These are phyloP conservation scores for Ormyrus nitidulus DNA, from an alignment of 2,888 invertebrate genomes.

Conservation along the genomic window DNA sequence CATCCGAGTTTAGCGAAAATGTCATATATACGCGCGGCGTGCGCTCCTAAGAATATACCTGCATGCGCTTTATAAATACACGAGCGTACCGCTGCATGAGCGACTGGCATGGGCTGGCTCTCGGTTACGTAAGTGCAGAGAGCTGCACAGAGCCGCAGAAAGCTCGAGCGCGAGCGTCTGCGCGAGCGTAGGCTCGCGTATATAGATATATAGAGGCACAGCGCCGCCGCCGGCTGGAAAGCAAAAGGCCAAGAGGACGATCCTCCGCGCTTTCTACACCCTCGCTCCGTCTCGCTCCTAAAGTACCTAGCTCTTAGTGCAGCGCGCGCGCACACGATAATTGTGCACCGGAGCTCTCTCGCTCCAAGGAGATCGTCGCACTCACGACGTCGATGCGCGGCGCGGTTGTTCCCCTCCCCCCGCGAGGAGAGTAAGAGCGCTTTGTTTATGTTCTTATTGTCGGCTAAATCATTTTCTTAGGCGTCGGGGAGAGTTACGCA, in stretches of 20 bases:
- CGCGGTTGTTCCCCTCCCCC: not conserved
- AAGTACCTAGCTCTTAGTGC: not conserved
- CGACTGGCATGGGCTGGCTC: not conserved
- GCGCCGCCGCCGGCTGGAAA: slow-evolving; percentile 63
- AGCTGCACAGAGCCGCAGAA: not conserved
- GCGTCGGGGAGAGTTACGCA: slow-evolving; percentile 23
- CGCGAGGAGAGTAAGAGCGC: not conserved
- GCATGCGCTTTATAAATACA: slow-evolving; percentile 1
- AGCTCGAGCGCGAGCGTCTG: not conserved
- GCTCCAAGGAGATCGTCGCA: slow-evolving; percentile 22
- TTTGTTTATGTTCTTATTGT: slow-evolving; percentile 56
- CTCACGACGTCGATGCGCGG: slow-evolving; percentile 6
- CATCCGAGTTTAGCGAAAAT: not conserved
- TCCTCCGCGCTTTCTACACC: slow-evolving; percentile 74
- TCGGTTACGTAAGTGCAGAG: slow-evolving; percentile 36
- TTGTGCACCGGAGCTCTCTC: slow-evolving; percentile 40
- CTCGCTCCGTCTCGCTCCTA: slow-evolving; percentile 62
- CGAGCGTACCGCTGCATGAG: not conserved
- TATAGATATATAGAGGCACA: no score
- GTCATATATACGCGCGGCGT: slow-evolving; percentile 3
- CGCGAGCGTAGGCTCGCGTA: not conserved
- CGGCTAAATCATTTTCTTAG: slow-evolving; percentile 54
- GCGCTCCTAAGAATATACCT: not conserved
- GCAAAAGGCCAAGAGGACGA: slow-evolving; percentile 74
- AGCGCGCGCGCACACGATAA: slow-evolving; percentile 31